phyloP scores from a whole-genome alignment of 2,113 vertebrate genomes.

The Vombatus ursinus region DNA sequence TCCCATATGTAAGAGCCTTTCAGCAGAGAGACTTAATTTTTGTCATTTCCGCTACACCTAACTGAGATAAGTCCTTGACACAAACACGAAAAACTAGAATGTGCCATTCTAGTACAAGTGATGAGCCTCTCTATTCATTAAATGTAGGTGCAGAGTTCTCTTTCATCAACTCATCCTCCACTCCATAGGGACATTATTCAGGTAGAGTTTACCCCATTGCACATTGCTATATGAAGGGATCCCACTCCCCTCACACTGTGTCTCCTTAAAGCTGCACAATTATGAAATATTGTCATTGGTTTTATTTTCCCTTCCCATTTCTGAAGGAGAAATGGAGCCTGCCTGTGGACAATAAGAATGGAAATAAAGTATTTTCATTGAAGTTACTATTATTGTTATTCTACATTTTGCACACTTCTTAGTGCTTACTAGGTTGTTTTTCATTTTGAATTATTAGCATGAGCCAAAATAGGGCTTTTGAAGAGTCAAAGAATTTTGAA shows the following conservation, averaged over 20 bases:
- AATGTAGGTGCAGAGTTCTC: neutral
- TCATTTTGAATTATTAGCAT: neutral
- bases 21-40: neutral
- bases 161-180: neutral
- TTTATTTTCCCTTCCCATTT: neutral
- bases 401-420: neutral
- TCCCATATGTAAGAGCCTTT: neutral
- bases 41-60: neutral
- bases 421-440: neutral
- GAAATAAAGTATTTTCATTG: neutral
- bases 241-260: neutral
- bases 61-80: neutral
- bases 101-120: neutral
- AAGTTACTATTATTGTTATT: neutral
- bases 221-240: neutral
- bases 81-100: neutral
- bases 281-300: neutral
- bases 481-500: neutral
- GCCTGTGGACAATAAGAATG: neutral
- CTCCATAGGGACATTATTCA: neutral
- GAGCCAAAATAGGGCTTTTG: neutral
- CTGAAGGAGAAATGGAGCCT: neutral
- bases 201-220: neutral
- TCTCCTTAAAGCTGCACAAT: neutral
- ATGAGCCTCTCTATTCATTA: neutral